These are phyloP conservation scores for Gymnobelideus leadbeateri DNA, from an alignment of 2,113 vertebrate genomes.

Conservation along the genomic window DNA sequence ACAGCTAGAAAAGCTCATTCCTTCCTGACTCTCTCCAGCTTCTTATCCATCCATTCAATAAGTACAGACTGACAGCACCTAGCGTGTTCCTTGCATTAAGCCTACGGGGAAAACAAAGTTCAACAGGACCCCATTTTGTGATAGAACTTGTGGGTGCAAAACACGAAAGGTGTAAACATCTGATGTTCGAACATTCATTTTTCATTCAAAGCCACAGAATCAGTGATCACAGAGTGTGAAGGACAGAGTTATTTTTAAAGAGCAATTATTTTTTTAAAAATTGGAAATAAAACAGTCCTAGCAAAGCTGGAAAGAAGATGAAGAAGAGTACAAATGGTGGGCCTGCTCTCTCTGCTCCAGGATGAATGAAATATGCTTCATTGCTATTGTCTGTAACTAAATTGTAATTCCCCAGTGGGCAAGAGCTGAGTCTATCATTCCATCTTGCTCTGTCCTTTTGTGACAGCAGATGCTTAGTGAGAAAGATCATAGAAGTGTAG, in stretches of 20 bases:
- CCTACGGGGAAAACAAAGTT: fast-evolving
- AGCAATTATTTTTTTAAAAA: not conserved
- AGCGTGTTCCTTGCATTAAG: not conserved
- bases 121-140: not conserved
- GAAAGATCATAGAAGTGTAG: not conserved
- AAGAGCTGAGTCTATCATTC: not conserved
- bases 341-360: not conserved
- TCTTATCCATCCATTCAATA: not conserved
- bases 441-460: not conserved
- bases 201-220: not conserved
- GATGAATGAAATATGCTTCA: not conserved
- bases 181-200: not conserved
- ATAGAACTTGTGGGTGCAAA: not conserved
- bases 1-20: not conserved
- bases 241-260: not conserved
- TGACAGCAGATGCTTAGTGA: not conserved
- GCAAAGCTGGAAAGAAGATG: slow-evolving; percentile 5
- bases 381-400: slow-evolving; percentile 12
- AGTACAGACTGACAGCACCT: not conserved
- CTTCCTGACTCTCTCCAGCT: not conserved
- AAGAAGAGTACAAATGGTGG: slow-evolving; percentile 13
- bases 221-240: slow-evolving; percentile 5
- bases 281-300: slow-evolving; percentile 18
- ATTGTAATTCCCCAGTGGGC: not conserved
- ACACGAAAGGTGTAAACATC: not conserved